phyloP scores from a whole-genome alignment of 2,113 vertebrate species.

The Madoqua kirkii region DNA sequence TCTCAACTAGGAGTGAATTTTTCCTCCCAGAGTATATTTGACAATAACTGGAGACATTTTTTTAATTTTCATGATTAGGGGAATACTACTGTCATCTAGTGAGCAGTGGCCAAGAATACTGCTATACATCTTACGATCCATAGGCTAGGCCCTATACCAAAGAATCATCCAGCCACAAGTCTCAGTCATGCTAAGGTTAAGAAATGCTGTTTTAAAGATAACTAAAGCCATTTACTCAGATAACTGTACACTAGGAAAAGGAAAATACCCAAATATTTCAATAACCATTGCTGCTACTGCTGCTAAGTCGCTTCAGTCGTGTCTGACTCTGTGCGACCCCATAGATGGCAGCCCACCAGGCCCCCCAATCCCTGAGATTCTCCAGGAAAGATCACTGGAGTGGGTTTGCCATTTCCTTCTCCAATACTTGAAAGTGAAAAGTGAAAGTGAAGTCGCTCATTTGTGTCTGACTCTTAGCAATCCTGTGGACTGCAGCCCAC shows the following conservation, averaged over 20 bases:
- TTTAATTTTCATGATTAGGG: background rate
- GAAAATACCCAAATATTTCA: background rate
- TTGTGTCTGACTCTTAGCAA: no score
- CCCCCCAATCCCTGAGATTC: no score
- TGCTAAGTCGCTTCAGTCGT: no score
- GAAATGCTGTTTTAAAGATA: background rate
- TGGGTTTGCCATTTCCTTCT: no score
- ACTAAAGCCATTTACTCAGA: background rate
- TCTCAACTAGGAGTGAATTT: background rate
- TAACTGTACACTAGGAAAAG: background rate
- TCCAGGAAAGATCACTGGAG: no score
- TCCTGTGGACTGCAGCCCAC: no score
- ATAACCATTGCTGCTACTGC: background rate
- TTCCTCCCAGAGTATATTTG: background rate
- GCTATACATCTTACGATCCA: background rate
- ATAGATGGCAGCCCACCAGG: no score
- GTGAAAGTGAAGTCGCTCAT: no score
- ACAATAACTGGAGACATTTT: background rate
- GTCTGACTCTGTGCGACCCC: no score
- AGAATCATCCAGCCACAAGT: background rate
- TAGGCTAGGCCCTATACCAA: no score
- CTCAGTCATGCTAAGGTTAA: background rate
- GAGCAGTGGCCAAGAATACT: background rate
- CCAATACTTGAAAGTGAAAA: no score
- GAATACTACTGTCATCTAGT: background rate